phyloP scores from a whole-genome alignment of 2,113 vertebrate species.

The Aythya baeri region DNA sequence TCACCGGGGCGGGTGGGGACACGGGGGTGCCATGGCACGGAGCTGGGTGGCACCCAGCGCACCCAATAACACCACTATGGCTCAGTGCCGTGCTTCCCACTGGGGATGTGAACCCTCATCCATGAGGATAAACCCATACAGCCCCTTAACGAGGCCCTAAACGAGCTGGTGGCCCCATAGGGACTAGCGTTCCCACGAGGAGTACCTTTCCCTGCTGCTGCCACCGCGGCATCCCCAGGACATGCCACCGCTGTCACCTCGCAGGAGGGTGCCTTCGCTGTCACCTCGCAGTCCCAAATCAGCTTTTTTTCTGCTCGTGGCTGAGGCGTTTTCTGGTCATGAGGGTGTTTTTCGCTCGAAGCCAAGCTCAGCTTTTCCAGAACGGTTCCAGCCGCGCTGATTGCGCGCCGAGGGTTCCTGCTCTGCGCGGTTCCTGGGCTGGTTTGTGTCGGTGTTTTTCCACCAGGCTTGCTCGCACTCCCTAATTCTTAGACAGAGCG shows the following conservation, averaged over 20 bases:
- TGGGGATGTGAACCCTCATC: accelerated
- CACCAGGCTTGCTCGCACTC: not conserved
- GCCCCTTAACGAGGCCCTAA: not conserved
- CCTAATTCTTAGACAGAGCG: not conserved
- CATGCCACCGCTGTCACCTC: accelerated
- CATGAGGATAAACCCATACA: not conserved
- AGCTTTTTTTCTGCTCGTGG: not conserved
- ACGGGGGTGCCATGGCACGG: not conserved
- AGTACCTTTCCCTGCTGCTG: too few species aligned
- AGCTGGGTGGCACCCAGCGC: not conserved
- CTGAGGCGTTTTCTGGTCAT: not conserved
- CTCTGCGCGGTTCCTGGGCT: not conserved
- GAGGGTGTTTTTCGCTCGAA: not conserved
- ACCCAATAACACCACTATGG: accelerated
- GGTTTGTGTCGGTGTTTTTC: slow-evolving; percentile 19
- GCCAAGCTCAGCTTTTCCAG: not conserved
- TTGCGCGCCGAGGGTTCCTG: not conserved
- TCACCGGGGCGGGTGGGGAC: not conserved
- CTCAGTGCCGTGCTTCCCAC: accelerated
- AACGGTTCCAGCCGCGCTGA: not conserved
- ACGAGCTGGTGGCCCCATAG: not conserved
- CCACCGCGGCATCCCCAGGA: not conserved
- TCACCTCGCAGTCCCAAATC: accelerated
- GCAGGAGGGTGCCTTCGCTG: not conserved
- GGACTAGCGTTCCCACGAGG: too few species aligned